Percentiles rank a stretch among this genome's conserved stretches.
Evolutionary conservation across 64 coral and sea anemone genomes (phyloP).

Genomic region (Dendrophyllia cribrosa): DNA sequence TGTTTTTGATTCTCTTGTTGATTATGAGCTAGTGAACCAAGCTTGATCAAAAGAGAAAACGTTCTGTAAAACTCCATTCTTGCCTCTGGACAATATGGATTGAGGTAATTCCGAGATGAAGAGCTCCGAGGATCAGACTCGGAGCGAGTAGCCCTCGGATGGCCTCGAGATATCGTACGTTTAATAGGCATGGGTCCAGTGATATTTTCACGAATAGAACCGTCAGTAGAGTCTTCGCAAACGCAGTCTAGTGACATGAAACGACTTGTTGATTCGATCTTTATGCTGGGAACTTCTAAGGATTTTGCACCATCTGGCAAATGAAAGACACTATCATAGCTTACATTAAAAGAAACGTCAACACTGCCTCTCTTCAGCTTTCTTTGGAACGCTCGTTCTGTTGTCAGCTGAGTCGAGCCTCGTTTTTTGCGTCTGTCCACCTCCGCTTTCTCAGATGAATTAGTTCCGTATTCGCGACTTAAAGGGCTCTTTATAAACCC

Average conservation of each 20-base stretch:
- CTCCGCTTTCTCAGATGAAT: slow-evolving; percentile 59
- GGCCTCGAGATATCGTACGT: neutral
- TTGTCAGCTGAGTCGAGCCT: slow-evolving; percentile 45
- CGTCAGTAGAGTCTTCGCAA: slow-evolving; percentile 44
- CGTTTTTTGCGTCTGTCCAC: slow-evolving; percentile 69
- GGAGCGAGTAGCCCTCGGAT: slow-evolving; percentile 51
- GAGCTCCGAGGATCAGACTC: slow-evolving; percentile 57
- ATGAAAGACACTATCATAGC: neutral
- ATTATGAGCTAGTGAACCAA: slow-evolving; percentile 80
- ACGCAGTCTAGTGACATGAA: slow-evolving; percentile 89
- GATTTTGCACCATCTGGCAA: slow-evolving; percentile 33
- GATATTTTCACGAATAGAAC: neutral
- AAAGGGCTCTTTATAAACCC: slow-evolving; percentile 54
- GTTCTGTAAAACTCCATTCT: slow-evolving; percentile 86
- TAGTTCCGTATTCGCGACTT: slow-evolving; percentile 8
- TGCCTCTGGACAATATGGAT: slow-evolving; percentile 53
- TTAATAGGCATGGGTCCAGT: slow-evolving; percentile 19
- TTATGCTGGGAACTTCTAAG: slow-evolving; percentile 81
- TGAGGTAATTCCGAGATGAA: slow-evolving; percentile 28
- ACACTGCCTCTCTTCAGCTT: slow-evolving; percentile 78
- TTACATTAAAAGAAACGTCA: slow-evolving; percentile 16
- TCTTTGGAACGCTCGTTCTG: slow-evolving; percentile 82
- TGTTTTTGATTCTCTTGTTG: slow-evolving; percentile 75
- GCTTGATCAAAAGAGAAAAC: slow-evolving; percentile 88
- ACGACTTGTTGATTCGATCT: slow-evolving; percentile 79